A percentile compares a stretch with the other conserved stretches of the same genome.
These are phyloP conservation scores for Pygathrix nemaeus DNA, from an alignment of 2,113 vertebrate genomes.

Conservation along the genomic window DNA sequence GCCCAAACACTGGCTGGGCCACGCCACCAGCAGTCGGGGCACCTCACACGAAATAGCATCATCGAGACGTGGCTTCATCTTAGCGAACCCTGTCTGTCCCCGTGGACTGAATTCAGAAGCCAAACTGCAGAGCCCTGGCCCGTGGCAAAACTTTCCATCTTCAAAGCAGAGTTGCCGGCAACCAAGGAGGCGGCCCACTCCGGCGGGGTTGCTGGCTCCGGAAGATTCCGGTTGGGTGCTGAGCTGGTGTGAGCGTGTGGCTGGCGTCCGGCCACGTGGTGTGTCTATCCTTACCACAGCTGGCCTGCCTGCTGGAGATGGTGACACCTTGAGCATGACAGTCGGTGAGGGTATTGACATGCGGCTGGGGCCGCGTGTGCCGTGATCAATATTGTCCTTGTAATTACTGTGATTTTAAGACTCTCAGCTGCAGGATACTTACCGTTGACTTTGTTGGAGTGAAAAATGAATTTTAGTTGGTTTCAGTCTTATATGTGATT, in stretches of 20 bases:
- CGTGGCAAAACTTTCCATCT: accelerated
- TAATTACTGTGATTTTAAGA: accelerated
- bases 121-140: accelerated
- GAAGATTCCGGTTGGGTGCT: accelerated
- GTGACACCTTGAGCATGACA: accelerated
- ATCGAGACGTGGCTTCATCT: accelerated
- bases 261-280: accelerated
- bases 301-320: not conserved
- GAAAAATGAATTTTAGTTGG: not conserved
- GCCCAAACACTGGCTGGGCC: not conserved
- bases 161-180: accelerated
- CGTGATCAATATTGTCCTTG: accelerated
- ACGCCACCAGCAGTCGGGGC: accelerated
- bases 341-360: accelerated
- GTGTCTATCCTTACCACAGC: accelerated
- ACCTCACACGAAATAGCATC: not conserved
- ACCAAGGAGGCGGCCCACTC: accelerated
- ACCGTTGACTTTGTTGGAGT: not conserved
- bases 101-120: not conserved
- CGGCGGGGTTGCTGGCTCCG: accelerated
- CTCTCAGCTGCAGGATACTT: not conserved
- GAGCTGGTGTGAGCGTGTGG: accelerated
- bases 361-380: accelerated
- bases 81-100: not conserved
- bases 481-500: not conserved